Base-by-base conservation (phyloP, 2,797 vertebrate genomes). In the Crax fasciolata region DNA sequence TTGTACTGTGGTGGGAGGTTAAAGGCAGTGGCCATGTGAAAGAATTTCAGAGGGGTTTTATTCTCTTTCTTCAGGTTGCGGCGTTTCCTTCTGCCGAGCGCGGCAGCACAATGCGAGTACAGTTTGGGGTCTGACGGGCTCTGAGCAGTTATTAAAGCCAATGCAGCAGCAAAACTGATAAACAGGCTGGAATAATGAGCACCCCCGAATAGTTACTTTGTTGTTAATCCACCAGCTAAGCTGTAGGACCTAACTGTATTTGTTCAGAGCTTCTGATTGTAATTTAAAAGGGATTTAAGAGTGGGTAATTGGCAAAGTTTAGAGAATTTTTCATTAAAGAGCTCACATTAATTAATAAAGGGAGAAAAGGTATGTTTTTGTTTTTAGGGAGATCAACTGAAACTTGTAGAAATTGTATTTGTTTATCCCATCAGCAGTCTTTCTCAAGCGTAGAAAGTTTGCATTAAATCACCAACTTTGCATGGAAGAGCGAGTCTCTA, bases 1-100 rank as follows among this genome's bases (percentile, higher is more conserved):
- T 98, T 98, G 98, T 98, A 97, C 97, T 98, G 90, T 96, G 97
- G 95, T 97, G 92, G 96, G 97, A 98, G 98, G 98, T 98, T 98
- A 97, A 98, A 98, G 97, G 97, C 98, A 98, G 96, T 85, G 96
- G 94, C 97, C 97, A 97, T 97, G 97, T 98, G 98, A 98, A 98
- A 97, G 97, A 97, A 97, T 98, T 97, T 98, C 97, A 97, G 97
- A 98, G 91, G 89, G 96, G 96, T 97, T 97, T 96, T 97, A 96
- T 96, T 97, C 94, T 92, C 87, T 94, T 86, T 96, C 89, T 96
- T 95, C 87, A 96, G 94, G 92, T 96, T 95, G 96, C n/a, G 96
- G 97, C 94, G 93, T 94, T 95, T 95, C 91, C 94, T 97, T 96
- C 85, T 85, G 83, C 94, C 94, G 95, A 95, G 97, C 82, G 94